Evolutionary conservation across 2,797 vertebrate species (phyloP), one percentile per base, ranked within the genome.

Genomic region (Coilia nasus): DNA sequence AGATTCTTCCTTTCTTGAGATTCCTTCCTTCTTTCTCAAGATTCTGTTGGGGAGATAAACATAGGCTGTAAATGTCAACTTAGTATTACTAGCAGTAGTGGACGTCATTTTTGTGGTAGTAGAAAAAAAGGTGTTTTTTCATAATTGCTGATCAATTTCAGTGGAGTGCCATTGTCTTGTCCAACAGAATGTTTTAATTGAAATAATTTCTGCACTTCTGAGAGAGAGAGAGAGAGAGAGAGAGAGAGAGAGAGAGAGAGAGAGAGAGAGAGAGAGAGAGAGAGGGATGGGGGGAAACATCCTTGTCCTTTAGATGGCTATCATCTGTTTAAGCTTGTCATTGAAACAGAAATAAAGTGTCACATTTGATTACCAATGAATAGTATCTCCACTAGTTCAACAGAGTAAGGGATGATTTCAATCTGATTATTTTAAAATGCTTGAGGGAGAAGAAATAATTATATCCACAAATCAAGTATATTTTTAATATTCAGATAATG

Each of bases 351-450:
- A 95, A 95, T 95, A 93, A 93, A 92, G 93, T 95, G 94, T 95
- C 94, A 95, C 94, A 94, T 95, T 94, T 93, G 93, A 95, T 95
- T 95, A 95, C 93, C 90, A 83, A 90, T 91, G 93, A 93, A 93
- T 92, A 94, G 93, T 93, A 94, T 41, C 92, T 93, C 93, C 93
- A 94, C 93, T 93, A 93, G 93, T 94, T 93, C 91, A 47, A 81
- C 92, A 94, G 93, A 94, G 93, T 92, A 94, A 94, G 90, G 93
- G 93, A 94, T 95, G 94, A 95, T 95, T 95, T 95, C 93, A 95
- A 95, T 94, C 94, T 94, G 92, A 94, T 95, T 95, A 93, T 95
- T 94, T 93, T 93, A 94, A 93, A 94, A 94, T 93, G 91, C 93
- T 95, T 94, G 93, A 94, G 94, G 93, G 93, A 94, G 94, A 93